Evolutionary conservation across 2,888 invertebrate genomes (phyloP), one percentile per base, ranked within the genome.

Genomic region (Lithophane leautieri): DNA sequence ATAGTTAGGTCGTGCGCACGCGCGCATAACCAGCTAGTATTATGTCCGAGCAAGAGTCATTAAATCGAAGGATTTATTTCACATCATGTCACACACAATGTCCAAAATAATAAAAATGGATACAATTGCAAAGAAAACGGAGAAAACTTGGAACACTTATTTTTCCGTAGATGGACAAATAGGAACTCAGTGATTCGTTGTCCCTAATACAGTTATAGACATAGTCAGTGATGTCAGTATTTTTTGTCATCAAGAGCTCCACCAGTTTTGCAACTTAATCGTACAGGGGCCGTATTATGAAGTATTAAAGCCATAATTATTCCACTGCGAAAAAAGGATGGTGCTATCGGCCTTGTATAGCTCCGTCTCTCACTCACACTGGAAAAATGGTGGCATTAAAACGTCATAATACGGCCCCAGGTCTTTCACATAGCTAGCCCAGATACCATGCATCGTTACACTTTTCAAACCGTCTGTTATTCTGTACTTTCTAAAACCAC

Each of bases 1-100:
- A 93, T 92, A 90, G 91, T 87, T 83, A 80, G 86, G 89, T 94
- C 95, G 95, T 95, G 95, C 88, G 90, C 95, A 95, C 94, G 95
- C 92, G 92, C 90, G 85, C 88, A 85, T 88, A 84, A 87, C 83
- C 82, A 83, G 82, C 73, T 66, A 65, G 78, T 58, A 84, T 81
- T 80, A 87, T 85, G 74, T 79, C 76, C 58, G 61, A 83, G 63
- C 78, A 76, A 69, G 14, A 78, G 67, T 84, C 72, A 81, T 86
- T 85, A 82, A 76, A 83, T 73, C 44, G 47, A 69, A 68, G 73
- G 54, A 81, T 86, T 82, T 79, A 85, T 81, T 75, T 67, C 66
- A 62, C 65, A 76, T 67, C 63, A 75, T 60, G 63, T 60, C 65
- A 77, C 62, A 67, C 42, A 52, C 34, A 54, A 34, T 22, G 40